phyloP scores from a whole-genome alignment of 1,140 invertebrate genomes.

The Ceratina calcarata region DNA sequence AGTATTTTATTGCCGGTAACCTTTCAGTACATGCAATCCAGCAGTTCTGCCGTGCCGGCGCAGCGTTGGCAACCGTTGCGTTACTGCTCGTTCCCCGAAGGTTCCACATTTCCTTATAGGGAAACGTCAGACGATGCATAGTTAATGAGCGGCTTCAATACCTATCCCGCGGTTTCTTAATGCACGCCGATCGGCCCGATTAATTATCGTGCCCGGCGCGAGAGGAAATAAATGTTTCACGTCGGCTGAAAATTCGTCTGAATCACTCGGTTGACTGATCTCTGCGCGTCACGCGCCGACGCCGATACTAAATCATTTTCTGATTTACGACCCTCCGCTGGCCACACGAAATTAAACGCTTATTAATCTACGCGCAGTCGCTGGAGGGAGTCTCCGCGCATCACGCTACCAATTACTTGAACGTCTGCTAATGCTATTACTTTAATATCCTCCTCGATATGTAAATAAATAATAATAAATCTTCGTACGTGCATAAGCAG shows the following conservation, averaged over 20 bases:
- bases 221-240: constrained; percentile 45
- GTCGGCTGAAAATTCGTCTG: constrained; percentile 38
- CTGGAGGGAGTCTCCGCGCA: too few relatives aligned
- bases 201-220: constrained; percentile 61
- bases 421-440: too few relatives aligned
- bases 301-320: constrained; percentile 27
- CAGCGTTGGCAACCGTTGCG: constrained; percentile 50
- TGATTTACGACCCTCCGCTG: constrained; percentile 2
- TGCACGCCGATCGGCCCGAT: constrained; percentile 63
- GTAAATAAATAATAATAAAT: too few relatives aligned
- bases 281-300: constrained; percentile 20
- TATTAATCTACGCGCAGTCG: too few relatives aligned
- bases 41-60: constrained; percentile 38
- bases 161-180: constrained; percentile 61
- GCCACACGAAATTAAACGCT: constrained; percentile 14
- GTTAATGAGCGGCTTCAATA: constrained; percentile 53
- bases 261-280: constrained; percentile 41
- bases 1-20: constrained; percentile 64
- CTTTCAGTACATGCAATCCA: constrained; percentile 57
- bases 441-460: too few relatives aligned
- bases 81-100: constrained; percentile 45
- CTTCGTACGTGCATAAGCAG: too few relatives aligned
- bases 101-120: constrained; percentile 60
- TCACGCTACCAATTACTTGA: too few relatives aligned
- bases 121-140: constrained; percentile 60